phyloP scores from a whole-genome alignment of 2,888 invertebrate genomes.

The Drosophila hamatofila region DNA sequence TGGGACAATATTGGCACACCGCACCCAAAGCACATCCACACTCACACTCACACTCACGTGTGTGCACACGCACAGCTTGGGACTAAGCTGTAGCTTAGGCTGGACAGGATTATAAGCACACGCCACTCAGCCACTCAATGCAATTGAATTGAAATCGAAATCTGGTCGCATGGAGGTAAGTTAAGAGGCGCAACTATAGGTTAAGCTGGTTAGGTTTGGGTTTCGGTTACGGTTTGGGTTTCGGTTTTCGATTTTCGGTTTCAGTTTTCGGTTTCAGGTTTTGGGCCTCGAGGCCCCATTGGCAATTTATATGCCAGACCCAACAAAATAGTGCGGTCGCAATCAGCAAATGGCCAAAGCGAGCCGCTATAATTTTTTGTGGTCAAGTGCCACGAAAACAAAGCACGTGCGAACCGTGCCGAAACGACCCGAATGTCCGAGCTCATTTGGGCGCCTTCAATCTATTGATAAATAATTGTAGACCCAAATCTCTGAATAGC shows the following conservation, averaged over 20 bases:
- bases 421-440: constrained; percentile 12
- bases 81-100: constrained; percentile 46
- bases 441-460: constrained; percentile 36
- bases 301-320: constrained; percentile 52
- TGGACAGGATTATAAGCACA: constrained; percentile 53
- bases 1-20: constrained; percentile 27
- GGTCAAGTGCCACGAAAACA: constrained; percentile 41
- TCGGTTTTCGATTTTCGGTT: not conserved
- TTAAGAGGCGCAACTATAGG: constrained; percentile 42
- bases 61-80: constrained; percentile 18
- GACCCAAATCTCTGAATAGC: constrained; percentile 17
- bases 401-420: constrained; percentile 44
- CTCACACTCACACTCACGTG: not conserved
- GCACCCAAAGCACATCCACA: constrained; percentile 15
- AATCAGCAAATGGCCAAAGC: constrained; percentile 70
- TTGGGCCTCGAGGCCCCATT: constrained; percentile 6
- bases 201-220: constrained; percentile 27
- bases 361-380: constrained; percentile 40
- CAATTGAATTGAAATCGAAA: constrained; percentile 73
- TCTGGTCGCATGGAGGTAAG: constrained; percentile 43
- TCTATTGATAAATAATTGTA: constrained; percentile 25
- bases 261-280: not conserved
- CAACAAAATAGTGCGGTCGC: constrained; percentile 51
- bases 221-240: not conserved
- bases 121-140: constrained; percentile 55